Base-by-base conservation (phyloP, 2,113 vertebrate species). In the Sphyrna mokarran region DNA sequence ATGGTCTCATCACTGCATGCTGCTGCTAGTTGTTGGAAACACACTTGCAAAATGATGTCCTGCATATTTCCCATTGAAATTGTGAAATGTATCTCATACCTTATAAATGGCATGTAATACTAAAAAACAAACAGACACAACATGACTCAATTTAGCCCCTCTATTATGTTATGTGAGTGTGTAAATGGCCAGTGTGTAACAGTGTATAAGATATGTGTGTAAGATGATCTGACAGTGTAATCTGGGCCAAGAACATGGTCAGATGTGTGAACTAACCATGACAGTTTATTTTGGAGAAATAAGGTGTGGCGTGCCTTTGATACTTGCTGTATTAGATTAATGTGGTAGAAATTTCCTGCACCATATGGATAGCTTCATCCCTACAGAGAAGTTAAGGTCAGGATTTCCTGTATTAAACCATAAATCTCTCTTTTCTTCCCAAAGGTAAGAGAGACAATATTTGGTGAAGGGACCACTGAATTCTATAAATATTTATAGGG, bases 361-460 rank as follows among this genome's bases (percentile, higher is more conserved):
- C 61, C 89, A 93, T 93, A 93, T 93, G 89, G 89, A n/a, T 40
- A 66, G 89, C n/a, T 68, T 93, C 61, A 93, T 93, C 89, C 89
- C n/a, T 20, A 61, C 89, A 91, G 58, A 91, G 58, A n/a, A 63
- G 89, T 63, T 37, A 91, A 93, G 89, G 89, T 93, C 89, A 93
- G 89, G 89, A 93, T 93, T 93, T 93, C 89, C 89, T 93, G 89
- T 68, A 93, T 66, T 66, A 33, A 93, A 37, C 33, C n/a, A 37
- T 93, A 93, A 93, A 93, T 93, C 89, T 91, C 61, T 40, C 61
- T 66, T 91, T 58, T 37, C 89, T 66, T 91, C 61, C 89, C 58
- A 91, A 91, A 91, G 89, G 89, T 91, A 91, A 22, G 58, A 91
- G 61, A 91, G 89, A 66, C 66, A 66, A 91, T 91, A 66, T 91